Percentiles rank a stretch among this genome's conserved stretches.
These are phyloP conservation scores for Parochlus steinenii DNA, from an alignment of 2,888 invertebrate genomes.

Conservation along the genomic window DNA sequence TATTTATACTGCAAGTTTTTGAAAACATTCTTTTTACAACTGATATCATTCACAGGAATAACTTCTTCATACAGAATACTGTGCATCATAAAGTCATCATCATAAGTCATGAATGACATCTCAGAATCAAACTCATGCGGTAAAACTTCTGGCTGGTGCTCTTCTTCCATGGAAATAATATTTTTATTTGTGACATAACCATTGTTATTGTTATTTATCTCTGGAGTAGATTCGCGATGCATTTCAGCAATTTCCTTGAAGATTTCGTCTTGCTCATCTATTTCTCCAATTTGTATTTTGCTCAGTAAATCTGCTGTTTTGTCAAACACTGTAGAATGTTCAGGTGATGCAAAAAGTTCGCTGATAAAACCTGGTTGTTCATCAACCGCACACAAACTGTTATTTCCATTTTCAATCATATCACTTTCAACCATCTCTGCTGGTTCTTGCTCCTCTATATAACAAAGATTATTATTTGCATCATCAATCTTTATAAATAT, in stretches of 20 bases:
- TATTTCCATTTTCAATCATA: background rate
- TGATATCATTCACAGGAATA: constrained; percentile 3
- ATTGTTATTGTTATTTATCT: constrained; percentile 8
- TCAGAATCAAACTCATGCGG: constrained; percentile 1
- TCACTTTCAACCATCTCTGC: background rate
- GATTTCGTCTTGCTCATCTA: constrained; percentile 11
- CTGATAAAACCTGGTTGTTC: constrained; percentile 8
- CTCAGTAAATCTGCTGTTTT: constrained; percentile 8
- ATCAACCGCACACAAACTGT: too few species aligned
- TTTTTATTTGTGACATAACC: constrained; percentile 7
- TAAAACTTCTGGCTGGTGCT: background rate
- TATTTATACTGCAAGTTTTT: constrained; percentile 8
- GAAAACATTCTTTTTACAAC: background rate
- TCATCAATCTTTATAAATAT: constrained; percentile 10
- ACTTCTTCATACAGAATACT: constrained; percentile 10
- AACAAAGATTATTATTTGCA: background rate
- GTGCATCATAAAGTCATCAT: constrained; percentile 5
- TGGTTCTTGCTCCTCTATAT: constrained; percentile 2
- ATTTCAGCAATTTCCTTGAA: constrained; percentile 9
- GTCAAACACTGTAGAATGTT: constrained; percentile 4
- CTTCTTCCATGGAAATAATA: background rate
- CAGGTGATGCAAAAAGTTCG: constrained; percentile 10
- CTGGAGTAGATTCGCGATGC: constrained; percentile 4
- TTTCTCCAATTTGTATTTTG: constrained; percentile 7
- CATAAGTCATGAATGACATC: constrained; percentile 5